phyloP scores from a whole-genome alignment of 2,888 invertebrate species.

The Ypsolopha scabrella region DNA sequence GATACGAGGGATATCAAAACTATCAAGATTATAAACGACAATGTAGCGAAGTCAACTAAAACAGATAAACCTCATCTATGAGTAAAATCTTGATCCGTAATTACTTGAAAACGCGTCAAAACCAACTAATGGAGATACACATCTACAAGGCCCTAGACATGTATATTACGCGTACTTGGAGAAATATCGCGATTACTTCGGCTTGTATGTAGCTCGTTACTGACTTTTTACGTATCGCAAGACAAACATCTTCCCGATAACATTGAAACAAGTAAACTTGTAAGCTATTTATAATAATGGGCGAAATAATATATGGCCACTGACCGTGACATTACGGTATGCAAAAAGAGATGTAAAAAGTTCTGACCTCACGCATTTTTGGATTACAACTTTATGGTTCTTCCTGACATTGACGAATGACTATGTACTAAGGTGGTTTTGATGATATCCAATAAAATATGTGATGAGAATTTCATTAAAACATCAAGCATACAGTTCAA shows the following conservation, averaged over 20 bases:
- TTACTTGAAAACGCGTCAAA: conserved; percentile 28
- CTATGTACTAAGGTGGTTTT: too few species aligned
- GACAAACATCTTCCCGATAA: conserved; percentile 59
- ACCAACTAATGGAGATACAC: conserved; percentile 17
- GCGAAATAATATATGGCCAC: conserved; percentile 25
- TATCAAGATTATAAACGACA: not conserved
- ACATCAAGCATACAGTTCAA: too few species aligned
- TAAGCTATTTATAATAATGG: conserved; percentile 51
- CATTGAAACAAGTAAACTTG: conserved; percentile 62
- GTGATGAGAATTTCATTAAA: too few species aligned
- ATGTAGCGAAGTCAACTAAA: conserved; percentile 3
- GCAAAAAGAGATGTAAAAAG: not conserved
- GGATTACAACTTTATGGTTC: too few species aligned
- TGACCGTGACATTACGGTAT: not conserved
- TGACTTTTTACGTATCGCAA: conserved; percentile 36
- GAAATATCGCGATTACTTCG: not conserved
- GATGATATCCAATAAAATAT: too few species aligned
- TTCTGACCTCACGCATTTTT: too few species aligned
- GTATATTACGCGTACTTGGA: not conserved
- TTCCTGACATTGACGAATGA: too few species aligned
- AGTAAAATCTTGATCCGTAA: not conserved
- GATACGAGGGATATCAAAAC: not conserved
- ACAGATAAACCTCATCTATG: too few species aligned
- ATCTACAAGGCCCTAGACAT: conserved; percentile 2
- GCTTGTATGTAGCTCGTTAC: not conserved